Evolutionary conservation across 2,888 invertebrate genomes (phyloP), one percentile per base, ranked within the genome.

Genomic region (Calephelis perditalis): DNA sequence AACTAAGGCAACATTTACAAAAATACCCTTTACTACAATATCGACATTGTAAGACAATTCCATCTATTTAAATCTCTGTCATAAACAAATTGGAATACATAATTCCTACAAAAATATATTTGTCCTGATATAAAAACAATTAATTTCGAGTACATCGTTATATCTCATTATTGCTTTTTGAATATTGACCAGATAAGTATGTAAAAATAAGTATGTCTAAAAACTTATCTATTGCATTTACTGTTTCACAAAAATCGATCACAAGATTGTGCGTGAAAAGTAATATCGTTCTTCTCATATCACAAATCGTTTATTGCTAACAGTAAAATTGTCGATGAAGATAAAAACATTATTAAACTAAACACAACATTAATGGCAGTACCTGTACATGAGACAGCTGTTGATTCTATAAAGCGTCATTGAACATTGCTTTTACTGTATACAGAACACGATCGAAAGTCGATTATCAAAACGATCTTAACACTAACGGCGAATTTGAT

Each of bases 261-360:
- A 65, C 65, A 71, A 69, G 64, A 65, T 82, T 82, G 84, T 85
- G 85, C 86, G 81, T 75, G 74, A 68, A 74, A 79, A 77, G 73
- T 67, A 78, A 78, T 73, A 69, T 65, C 69, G 68, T 71, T 74
- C 73, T 70, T 67, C 69, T 74, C 79, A 81, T 87, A 88, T 88
- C 88, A 87, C 86, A 87, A 81, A 80, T 70, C 47, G 63, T 76
- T 85, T 87, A 89, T 87, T 87, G 88, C 89, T 89, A 84, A 79
- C 70, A 77, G 73, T 83, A 78, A 73, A 73, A 70, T 73, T 62
- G 69, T 77, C 73, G 77, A 77, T 73, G 74, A 63, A 59, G 69
- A 65, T 63, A 56, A 62, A 61, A 57, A 47, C 56, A 59, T 57
- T 67, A 59, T 57, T 67, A 62, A 68, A 67, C 67, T 68, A 75